Conservation (phyloP, 2,113 vertebrate species). For the Osmerus mordax region DNA sequence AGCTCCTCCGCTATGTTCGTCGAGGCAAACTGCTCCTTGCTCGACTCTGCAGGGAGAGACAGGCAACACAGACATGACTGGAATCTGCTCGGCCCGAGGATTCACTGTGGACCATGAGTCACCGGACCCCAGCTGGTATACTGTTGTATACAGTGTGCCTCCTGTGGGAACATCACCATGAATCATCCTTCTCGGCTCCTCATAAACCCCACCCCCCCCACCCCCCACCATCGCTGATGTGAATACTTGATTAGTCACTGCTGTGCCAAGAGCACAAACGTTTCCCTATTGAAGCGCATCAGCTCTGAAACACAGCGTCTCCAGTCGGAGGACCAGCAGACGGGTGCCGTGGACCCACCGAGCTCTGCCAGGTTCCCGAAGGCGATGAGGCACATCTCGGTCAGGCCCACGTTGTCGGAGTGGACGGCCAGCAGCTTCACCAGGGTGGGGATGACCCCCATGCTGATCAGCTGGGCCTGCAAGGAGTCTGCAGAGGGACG, state of each 20-base stretch:
- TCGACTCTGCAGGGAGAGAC: slow-evolving; percentile 80
- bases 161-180: background rate
- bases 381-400: slow-evolving; percentile 99
- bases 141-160: no score
- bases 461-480: slow-evolving; percentile 95
- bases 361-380: slow-evolving; percentile 98
- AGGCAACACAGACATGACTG: background rate
- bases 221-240: no score
- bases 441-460: slow-evolving; percentile 96
- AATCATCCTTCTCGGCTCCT: background rate
- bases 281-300: no score
- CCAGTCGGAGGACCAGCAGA: no score
- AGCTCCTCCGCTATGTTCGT: slow-evolving; percentile 94
- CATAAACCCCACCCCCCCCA: background rate
- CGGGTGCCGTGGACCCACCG: slow-evolving; percentile 69
- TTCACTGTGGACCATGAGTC: no score
- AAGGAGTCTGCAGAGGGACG: slow-evolving; percentile 79
- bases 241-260: no score
- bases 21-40: slow-evolving; percentile 97
- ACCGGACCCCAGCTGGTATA: no score
- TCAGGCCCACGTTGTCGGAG: slow-evolving; percentile 88
- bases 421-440: slow-evolving; percentile 93
- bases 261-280: no score
- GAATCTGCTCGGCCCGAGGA: no score
- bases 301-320: background rate